These are phyloP conservation scores for Antedon bifida DNA, from an alignment of 35 echinoderm and acorn worm species.

Conservation along the genomic window DNA sequence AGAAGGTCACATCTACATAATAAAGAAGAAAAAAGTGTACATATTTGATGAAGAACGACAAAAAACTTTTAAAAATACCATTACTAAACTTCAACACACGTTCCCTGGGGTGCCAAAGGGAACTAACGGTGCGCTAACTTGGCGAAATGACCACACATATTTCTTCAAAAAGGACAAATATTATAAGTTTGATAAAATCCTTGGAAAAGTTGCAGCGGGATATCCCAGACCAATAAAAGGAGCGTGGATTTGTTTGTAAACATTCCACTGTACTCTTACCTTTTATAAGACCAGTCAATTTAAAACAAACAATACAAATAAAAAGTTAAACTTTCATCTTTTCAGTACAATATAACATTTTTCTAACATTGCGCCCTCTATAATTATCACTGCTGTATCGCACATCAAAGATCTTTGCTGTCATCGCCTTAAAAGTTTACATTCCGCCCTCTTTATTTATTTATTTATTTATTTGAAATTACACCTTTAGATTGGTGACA, in stretches of 20 bases:
- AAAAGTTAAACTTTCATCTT: no score
- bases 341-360: no score
- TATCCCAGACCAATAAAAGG: constrained; percentile 19
- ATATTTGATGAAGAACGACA: not conserved
- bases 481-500: no score
- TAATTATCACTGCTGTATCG: no score
- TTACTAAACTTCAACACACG: not conserved
- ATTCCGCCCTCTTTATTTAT: no score
- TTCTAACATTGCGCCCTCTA: no score
- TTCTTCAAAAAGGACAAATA: constrained; percentile 75
- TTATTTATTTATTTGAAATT: no score
- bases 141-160: constrained; percentile 76
- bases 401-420: no score
- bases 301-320: no score
- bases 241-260: not conserved
- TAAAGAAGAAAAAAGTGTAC: constrained; percentile 11
- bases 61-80: not conserved
- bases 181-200: constrained; percentile 54
- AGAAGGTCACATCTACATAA: constrained; percentile 58
- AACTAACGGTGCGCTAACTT: constrained; percentile 54
- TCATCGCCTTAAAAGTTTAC: no score
- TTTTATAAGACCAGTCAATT: no score
- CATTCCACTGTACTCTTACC: not conserved
- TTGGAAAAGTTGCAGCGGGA: constrained; percentile 15
- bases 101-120: constrained; percentile 28